Conservation (phyloP, 2,113 vertebrate species). For the Noctilio leporinus region DNA sequence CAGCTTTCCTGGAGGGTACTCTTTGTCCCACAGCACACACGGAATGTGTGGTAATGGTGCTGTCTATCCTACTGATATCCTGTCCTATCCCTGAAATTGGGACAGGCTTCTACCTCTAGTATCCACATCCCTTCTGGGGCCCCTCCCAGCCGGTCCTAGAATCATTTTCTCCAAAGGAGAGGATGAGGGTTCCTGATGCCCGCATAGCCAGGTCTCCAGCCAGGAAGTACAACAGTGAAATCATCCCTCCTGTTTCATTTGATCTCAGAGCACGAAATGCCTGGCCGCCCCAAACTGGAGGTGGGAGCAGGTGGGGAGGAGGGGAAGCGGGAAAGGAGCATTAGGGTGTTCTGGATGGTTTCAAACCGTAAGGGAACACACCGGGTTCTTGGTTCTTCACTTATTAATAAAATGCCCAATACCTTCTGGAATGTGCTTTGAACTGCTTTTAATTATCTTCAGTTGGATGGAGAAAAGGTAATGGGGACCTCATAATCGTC, state of each 20-base stretch:
- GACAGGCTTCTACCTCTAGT: accelerated
- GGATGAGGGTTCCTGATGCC: accelerated
- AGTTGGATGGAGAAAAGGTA: conserved; percentile 62
- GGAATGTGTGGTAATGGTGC: accelerated
- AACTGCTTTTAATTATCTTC: conserved; percentile 72
- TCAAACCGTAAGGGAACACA: conserved; percentile 44
- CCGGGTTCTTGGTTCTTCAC: conserved; percentile 65
- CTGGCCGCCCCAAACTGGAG: neutral
- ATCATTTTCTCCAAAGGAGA: neutral
- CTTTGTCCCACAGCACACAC: accelerated
- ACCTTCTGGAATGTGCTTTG: conserved; percentile 46
- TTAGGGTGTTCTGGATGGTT: neutral
- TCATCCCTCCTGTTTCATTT: accelerated
- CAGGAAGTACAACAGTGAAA: neutral
- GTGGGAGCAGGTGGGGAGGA: neutral
- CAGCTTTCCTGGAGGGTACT: neutral
- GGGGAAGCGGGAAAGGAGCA: neutral
- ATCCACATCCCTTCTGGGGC: accelerated
- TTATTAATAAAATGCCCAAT: conserved; percentile 55
- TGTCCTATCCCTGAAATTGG: neutral
- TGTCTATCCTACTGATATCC: neutral
- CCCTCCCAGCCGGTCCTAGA: accelerated
- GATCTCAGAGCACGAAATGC: neutral
- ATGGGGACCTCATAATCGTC: conserved; percentile 57
- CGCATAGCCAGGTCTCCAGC: neutral